Evolutionary conservation across 2,888 invertebrate species (phyloP).

Genomic region (Pseudeuparius sepicola): DNA sequence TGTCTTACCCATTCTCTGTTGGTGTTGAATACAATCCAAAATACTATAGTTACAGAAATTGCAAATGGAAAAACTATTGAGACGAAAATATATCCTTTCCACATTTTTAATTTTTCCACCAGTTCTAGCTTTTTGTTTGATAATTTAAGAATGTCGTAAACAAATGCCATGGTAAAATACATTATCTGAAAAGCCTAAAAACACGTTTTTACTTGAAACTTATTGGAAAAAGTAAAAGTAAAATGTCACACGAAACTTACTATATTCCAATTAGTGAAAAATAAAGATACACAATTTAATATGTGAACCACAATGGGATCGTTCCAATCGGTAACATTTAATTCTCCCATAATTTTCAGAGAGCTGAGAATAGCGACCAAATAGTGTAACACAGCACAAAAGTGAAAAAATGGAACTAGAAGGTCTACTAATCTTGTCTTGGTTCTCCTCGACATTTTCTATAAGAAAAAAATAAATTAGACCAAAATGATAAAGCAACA

Average conservation of each 20-base stretch:
- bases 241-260: too few species aligned
- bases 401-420: conserved; percentile 11
- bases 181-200: conserved; percentile 21
- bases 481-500: too few species aligned
- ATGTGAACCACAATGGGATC: conserved; percentile 14
- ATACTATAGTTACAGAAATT: conserved; percentile 21
- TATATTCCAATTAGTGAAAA: conserved; percentile 20
- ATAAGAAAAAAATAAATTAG: too few species aligned
- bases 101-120: conserved; percentile 12
- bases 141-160: conserved; percentile 18
- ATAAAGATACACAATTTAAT: conserved; percentile 11
- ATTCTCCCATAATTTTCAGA: too few species aligned
- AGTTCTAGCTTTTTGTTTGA: conserved; percentile 9
- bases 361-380: too few species aligned
- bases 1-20: conserved; percentile 22
- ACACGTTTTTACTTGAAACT: not conserved
- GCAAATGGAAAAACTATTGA: conserved; percentile 21
- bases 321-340: too few species aligned
- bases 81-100: conserved; percentile 22
- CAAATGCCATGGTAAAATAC: conserved; percentile 19
- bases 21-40: conserved; percentile 23
- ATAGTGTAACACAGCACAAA: conserved; percentile 12
- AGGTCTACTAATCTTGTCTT: conserved; percentile 7
- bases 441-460: too few species aligned
- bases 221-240: not conserved